Conservation (phyloP, 2,113 vertebrate genomes). For the Tylochromis polylepis region DNA sequence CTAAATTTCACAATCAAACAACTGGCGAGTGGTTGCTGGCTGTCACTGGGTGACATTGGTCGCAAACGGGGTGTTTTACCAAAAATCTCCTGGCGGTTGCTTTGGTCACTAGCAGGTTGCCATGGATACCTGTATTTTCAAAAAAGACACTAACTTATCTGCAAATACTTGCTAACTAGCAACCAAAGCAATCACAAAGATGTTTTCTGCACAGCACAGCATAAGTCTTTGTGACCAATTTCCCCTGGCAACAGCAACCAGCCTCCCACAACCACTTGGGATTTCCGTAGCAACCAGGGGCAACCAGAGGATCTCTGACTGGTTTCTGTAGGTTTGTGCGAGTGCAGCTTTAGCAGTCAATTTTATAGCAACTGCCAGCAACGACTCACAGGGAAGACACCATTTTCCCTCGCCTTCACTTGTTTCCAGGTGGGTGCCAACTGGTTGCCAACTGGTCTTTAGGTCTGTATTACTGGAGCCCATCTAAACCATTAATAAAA, state of each 20-base stretch:
- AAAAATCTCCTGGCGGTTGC: background rate
- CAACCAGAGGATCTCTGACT: background rate
- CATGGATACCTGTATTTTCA: background rate
- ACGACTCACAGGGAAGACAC: background rate
- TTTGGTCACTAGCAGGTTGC: background rate
- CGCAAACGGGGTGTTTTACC: background rate
- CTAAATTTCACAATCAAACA: too few species aligned
- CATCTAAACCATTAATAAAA: background rate
- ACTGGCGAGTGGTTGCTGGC: background rate
- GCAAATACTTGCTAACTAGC: background rate
- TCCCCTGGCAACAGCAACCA: background rate
- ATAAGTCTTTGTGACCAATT: background rate
- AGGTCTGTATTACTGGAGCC: background rate
- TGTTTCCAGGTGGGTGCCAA: background rate
- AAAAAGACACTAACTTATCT: background rate
- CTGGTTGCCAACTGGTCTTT: background rate
- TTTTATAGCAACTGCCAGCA: background rate
- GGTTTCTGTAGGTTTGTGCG: background rate
- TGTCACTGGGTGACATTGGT: background rate
- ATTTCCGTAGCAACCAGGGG: background rate
- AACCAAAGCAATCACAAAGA: background rate
- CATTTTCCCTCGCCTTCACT: background rate
- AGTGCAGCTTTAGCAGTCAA: background rate
- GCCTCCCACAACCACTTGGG: background rate
- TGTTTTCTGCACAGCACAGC: background rate